Percentiles rank a stretch among this genome's conserved stretches.
These are phyloP conservation scores for Atherinomorus stipes DNA, from an alignment of 2,113 vertebrate genomes.

Conservation along the genomic window DNA sequence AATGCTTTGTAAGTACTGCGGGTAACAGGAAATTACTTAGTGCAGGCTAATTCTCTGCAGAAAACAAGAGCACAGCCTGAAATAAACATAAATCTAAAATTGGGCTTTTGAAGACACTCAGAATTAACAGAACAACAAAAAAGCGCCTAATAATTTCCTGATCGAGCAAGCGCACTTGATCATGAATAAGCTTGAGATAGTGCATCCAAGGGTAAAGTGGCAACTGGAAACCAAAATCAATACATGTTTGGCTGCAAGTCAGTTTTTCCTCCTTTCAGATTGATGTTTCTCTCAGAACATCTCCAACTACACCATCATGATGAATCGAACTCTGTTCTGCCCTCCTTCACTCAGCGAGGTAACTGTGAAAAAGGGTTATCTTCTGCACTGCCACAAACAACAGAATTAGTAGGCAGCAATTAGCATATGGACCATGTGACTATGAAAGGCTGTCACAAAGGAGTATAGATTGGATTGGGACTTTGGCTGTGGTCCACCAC, in stretches of 20 bases:
- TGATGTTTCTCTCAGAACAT: constrained; percentile 34
- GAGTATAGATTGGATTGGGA: constrained; percentile 62
- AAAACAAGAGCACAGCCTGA: background rate
- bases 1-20: constrained; percentile 51
- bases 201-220: constrained; percentile 22
- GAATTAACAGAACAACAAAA: constrained; percentile 13
- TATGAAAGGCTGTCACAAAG: constrained; percentile 48
- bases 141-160: constrained; percentile 37
- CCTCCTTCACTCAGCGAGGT: constrained; percentile 19
- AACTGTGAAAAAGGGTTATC: constrained; percentile 9
- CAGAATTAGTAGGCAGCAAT: constrained; percentile 29
- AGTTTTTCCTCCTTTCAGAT: background rate
- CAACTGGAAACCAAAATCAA: constrained; percentile 44
- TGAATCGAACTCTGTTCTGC: constrained; percentile 9
- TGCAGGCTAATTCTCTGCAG: background rate
- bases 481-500: constrained; percentile 55
- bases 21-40: constrained; percentile 18
- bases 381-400: constrained; percentile 24
- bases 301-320: constrained; percentile 22
- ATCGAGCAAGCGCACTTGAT: constrained; percentile 52
- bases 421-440: constrained; percentile 32
- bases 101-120: background rate
- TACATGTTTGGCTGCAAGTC: constrained; percentile 36
- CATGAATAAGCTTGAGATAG: constrained; percentile 40
- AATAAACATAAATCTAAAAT: background rate